phyloP scores from a whole-genome alignment of 2,797 vertebrate genomes.

The Microchirus variegatus region DNA sequence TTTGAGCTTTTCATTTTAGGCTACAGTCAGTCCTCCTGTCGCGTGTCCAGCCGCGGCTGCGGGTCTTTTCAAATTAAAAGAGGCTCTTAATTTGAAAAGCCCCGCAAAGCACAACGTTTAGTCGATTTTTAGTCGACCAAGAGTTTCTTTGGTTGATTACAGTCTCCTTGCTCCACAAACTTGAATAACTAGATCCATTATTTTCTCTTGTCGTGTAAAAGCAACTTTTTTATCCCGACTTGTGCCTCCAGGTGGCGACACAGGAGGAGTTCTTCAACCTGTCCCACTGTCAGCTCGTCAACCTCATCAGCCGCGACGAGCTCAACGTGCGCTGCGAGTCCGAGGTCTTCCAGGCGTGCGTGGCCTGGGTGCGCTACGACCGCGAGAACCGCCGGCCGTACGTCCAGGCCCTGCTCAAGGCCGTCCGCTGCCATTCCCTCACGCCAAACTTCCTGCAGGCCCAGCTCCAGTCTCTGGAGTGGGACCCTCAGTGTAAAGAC shows the following conservation, averaged over 20 bases:
- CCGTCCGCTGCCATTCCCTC: conserved; percentile 95
- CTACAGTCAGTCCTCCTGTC: too few relatives aligned
- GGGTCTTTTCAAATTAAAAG: too few relatives aligned
- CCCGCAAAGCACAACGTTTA: too few relatives aligned
- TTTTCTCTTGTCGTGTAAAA: too few relatives aligned
- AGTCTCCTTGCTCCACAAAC: too few relatives aligned
- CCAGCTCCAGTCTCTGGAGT: conserved; percentile 91
- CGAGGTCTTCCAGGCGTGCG: conserved; percentile 94
- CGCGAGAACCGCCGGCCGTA: conserved; percentile 87
- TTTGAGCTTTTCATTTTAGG: too few relatives aligned
- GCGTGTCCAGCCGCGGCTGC: too few relatives aligned
- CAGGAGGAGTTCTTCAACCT: conserved; percentile 97
- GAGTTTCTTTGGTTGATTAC: too few relatives aligned
- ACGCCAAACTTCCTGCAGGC: conserved; percentile 92
- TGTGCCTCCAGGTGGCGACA: conserved; percentile 84
- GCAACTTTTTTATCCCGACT: not conserved
- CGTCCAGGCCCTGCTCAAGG: conserved; percentile 90
- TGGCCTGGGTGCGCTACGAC: conserved; percentile 94
- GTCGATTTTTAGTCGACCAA: too few relatives aligned
- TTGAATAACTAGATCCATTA: too few relatives aligned
- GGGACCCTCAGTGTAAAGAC: conserved; percentile 90
- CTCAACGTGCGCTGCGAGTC: conserved; percentile 97
- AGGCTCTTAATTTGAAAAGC: too few relatives aligned
- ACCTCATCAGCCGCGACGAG: conserved; percentile 93
- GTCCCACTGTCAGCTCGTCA: conserved; percentile 93